Percentiles rank a stretch among this genome's conserved stretches.
These are phyloP conservation scores for Salminus brasiliensis DNA, from an alignment of 2,113 vertebrate species.

Conservation along the genomic window DNA sequence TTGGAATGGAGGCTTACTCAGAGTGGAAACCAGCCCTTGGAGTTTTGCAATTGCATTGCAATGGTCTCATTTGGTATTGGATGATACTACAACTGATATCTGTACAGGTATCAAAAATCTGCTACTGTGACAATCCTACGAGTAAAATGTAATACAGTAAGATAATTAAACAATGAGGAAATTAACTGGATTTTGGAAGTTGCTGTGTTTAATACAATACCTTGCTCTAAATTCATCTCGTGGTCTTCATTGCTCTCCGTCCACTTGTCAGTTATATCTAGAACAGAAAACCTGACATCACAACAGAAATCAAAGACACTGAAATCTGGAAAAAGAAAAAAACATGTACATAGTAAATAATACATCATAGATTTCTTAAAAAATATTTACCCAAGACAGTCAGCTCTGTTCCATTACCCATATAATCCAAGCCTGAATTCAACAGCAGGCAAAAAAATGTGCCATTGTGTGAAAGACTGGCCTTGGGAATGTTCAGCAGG, in stretches of 20 bases:
- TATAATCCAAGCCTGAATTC: conserved; percentile 15
- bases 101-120: no score
- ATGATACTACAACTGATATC: no score
- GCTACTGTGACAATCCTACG: no score
- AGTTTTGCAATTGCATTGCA: no score
- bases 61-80: no score
- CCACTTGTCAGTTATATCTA: background rate
- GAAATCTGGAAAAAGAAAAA: no score
- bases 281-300: background rate
- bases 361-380: background rate
- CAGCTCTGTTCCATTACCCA: conserved; percentile 18
- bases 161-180: no score
- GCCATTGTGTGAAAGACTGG: conserved; percentile 8
- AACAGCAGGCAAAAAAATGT: conserved; percentile 22
- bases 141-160: no score
- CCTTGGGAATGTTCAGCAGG: background rate
- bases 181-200: no score
- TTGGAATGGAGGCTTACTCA: no score
- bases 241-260: background rate
- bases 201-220: no score
- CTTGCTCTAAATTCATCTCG: background rate
- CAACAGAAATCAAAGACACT: background rate
- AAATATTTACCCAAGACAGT: background rate
- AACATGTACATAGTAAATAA: background rate
- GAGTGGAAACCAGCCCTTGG: no score